Base-by-base conservation (phyloP, 2,797 vertebrate genomes). In the Coregonus suidteri region DNA sequence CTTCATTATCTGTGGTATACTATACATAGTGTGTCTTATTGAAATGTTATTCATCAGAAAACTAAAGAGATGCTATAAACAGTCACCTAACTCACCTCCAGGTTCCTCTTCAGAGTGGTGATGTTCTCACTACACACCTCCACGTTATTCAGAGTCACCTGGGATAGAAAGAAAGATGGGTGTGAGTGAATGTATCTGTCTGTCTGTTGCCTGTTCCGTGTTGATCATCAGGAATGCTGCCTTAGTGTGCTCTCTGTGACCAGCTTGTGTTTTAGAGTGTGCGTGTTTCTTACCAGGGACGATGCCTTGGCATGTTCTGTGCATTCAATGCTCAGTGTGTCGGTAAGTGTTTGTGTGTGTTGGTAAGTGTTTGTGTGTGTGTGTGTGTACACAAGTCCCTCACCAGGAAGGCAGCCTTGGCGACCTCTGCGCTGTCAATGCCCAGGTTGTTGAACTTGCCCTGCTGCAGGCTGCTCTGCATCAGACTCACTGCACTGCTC, bases 381-480 rank as follows among this genome's bases (percentile, higher is more conserved):
- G 15, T 35, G 65, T 66, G 59, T 59, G 56, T 25, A 11, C n/a
- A 64, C 15, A 3, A 6, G 20, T 51, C 30, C 86, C 94, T 82
- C 88, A 99, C 98, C 97, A 99, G 93, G 81, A 98, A 99, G 9
- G 98, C 97, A 67, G 94, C 95, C 92, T 99, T 99, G 82, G 97
- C 98, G 16, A 98, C 92, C 0, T 99, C 97, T 0, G 95, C 94
- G 85, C 97, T 99, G 89, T 99, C 98, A 0, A 99, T 99, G 91
- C 97, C 97, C 86, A 98, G 94, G 0, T 97, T 96, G 89, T 99
- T 98, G 0, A 99, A 98, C 88, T 98, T 99, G 71, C 98, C 98
- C 89, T 99, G 98, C 89, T 99, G 98, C 31, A 99, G 91, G 88
- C 98, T 99, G 96, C 96, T 99, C 82, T 99, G 98, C 97, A 99